Evolutionary conservation across 2,113 vertebrate species (phyloP).

Genomic region (Camelus bactrianus): DNA sequence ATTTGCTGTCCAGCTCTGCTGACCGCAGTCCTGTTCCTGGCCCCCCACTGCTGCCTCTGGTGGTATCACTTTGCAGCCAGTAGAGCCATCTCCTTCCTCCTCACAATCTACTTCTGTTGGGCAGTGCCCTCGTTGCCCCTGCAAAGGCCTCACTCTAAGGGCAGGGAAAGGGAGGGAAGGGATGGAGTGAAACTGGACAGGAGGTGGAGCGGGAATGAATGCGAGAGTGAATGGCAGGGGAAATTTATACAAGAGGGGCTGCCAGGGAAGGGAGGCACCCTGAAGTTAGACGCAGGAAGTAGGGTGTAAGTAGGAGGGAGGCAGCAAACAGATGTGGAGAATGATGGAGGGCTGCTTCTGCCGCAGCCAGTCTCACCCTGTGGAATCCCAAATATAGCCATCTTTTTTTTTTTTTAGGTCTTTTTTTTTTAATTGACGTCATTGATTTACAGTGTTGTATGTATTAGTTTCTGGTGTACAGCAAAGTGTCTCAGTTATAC

Average conservation of each 20-base stretch:
- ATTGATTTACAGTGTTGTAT: too few relatives aligned
- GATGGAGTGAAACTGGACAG: not conserved
- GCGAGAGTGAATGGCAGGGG: not conserved
- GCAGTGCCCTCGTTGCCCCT: fast-evolving
- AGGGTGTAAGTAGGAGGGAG: not conserved
- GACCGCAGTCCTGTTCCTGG: not conserved
- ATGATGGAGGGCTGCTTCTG: not conserved
- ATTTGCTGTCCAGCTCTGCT: not conserved
- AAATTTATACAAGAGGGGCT: not conserved
- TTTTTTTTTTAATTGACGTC: too few relatives aligned
- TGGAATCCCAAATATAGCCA: not conserved
- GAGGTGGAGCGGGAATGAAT: not conserved
- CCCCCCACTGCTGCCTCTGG: not conserved
- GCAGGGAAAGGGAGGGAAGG: not conserved
- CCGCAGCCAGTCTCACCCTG: not conserved
- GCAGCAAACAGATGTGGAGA: not conserved
- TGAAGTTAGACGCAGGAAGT: not conserved
- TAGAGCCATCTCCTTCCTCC: not conserved
- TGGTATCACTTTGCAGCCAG: not conserved
- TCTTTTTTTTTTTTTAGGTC: not conserved
- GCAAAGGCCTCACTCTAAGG: not conserved
- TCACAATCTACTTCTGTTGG: fast-evolving
- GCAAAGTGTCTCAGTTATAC: too few relatives aligned
- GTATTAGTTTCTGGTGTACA: too few relatives aligned
- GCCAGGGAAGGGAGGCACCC: not conserved